phyloP scores from a whole-genome alignment of 1,140 invertebrate genomes.

The Drosophila prosaltans region DNA sequence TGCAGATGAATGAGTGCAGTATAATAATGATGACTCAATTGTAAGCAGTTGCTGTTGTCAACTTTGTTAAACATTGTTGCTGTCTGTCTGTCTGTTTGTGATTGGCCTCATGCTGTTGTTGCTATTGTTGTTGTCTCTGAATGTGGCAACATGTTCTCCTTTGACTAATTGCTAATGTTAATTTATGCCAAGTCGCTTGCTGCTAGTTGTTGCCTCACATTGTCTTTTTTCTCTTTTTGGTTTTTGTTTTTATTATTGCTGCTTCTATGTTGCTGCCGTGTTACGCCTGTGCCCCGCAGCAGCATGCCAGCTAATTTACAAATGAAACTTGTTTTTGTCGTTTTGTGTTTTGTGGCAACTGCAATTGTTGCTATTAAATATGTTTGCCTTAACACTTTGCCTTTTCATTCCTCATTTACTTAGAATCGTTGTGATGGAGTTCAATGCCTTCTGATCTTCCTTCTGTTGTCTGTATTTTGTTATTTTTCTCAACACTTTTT shows the following conservation, averaged over 20 bases:
- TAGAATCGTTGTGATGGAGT: not conserved
- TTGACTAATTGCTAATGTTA: slow-evolving; percentile 62
- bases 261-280: slow-evolving; percentile 59
- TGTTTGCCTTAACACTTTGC: slow-evolving; percentile 71
- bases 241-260: slow-evolving; percentile 28
- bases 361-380: slow-evolving; percentile 50
- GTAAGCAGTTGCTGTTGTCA: slow-evolving; percentile 20
- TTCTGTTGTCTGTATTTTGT: not conserved
- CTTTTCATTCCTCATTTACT: slow-evolving; percentile 12
- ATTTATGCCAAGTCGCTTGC: slow-evolving; percentile 63
- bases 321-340: slow-evolving; percentile 12
- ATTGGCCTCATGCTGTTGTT: not conserved
- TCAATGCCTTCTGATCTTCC: slow-evolving; percentile 20
- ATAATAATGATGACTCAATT: slow-evolving; percentile 38
- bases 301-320: slow-evolving; percentile 50
- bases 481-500: not conserved
- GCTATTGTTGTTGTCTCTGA: slow-evolving; percentile 20
- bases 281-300: slow-evolving; percentile 68
- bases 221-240: slow-evolving; percentile 15
- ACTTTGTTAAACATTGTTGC: slow-evolving; percentile 32
- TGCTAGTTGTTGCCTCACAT: slow-evolving; percentile 39
- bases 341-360: not conserved
- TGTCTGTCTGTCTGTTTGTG: not conserved
- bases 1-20: slow-evolving; percentile 47
- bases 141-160: slow-evolving; percentile 44